phyloP scores from a whole-genome alignment of 2,888 invertebrate genomes.

The Euzetes globulus region DNA sequence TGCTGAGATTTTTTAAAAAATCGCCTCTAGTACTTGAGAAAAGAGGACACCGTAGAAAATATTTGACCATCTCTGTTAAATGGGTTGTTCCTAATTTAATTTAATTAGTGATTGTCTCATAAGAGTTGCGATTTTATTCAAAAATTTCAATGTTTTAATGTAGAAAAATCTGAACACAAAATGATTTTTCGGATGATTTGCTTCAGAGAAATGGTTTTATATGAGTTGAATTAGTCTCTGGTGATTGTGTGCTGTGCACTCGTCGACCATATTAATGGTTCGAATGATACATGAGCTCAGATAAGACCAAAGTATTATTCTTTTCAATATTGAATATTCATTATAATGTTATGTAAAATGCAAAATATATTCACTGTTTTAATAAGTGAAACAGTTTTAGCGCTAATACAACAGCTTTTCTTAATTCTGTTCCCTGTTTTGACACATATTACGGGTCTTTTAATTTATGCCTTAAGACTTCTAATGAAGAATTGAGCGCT shows the following conservation, averaged over 20 bases:
- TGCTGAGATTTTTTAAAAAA: no score
- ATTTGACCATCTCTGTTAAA: no score
- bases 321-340: slow-evolving; percentile 13
- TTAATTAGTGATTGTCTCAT: background rate
- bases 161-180: background rate
- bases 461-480: slow-evolving; percentile 11
- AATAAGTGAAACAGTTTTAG: background rate
- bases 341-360: background rate
- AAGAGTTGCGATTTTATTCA: background rate
- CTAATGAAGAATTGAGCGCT: slow-evolving; percentile 1
- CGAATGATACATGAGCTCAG: slow-evolving; percentile 8
- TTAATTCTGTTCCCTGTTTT: background rate
- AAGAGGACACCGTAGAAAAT: no score
- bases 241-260: background rate
- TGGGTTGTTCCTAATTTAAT: background rate
- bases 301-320: background rate
- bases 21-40: no score
- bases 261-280: background rate
- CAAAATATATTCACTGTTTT: slow-evolving; percentile 8
- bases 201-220: background rate
- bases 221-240: background rate
- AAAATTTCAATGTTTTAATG: background rate
- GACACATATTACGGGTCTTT: background rate
- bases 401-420: background rate
- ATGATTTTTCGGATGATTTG: background rate